Evolutionary conservation across 23 tunicate genomes (phyloP).

Genomic region (Trididemnum clinides): DNA sequence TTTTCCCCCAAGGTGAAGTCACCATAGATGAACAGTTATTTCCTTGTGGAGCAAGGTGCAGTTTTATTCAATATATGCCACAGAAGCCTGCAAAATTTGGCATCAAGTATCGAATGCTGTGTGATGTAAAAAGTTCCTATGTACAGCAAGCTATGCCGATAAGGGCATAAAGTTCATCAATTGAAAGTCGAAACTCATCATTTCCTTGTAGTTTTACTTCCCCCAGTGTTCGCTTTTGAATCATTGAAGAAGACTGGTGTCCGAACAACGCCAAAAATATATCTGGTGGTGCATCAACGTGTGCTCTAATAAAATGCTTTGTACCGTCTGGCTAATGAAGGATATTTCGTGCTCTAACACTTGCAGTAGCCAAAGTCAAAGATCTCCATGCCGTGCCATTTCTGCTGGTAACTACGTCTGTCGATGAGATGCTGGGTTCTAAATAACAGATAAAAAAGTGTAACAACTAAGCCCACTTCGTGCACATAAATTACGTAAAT

Average conservation of each 20-base stretch:
- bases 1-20: conserved; percentile 14
- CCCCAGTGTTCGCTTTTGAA: conserved; percentile 2
- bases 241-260: conserved; percentile 20
- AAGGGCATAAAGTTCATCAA: not conserved
- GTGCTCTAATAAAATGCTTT: conserved; percentile 15
- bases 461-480: too few relatives aligned
- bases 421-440: conserved; percentile 19
- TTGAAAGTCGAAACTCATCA: conserved; percentile 24
- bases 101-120: conserved; percentile 17
- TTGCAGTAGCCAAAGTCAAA: not conserved
- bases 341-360: conserved; percentile 1
- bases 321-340: conserved; percentile 11
- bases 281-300: conserved; percentile 3
- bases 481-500: not conserved
- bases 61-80: conserved; percentile 30
- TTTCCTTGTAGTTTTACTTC: not conserved
- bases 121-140: conserved; percentile 30
- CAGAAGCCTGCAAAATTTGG: conserved; percentile 37
- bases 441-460: not conserved
- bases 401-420: conserved; percentile 10
- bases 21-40: conserved; percentile 31
- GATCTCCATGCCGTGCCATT: conserved; percentile 14
- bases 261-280: conserved; percentile 6
- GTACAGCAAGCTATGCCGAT: conserved; percentile 17
- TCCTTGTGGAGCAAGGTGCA: conserved; percentile 24